Evolutionary conservation across 2,888 invertebrate species (phyloP), one percentile per base, ranked within the genome.

Genomic region (Dascillus cervinus): DNA sequence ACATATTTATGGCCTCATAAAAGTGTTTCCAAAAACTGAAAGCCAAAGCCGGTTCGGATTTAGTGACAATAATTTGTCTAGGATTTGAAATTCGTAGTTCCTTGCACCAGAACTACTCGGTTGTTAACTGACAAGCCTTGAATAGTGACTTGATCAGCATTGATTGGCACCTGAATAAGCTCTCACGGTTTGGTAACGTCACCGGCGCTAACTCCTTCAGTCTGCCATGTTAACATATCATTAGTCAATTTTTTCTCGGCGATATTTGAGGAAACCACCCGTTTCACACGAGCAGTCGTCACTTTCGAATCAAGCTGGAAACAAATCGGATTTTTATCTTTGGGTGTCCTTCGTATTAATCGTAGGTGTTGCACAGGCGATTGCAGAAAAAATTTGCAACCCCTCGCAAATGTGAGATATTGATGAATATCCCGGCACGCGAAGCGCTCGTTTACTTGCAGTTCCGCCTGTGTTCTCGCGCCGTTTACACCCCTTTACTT

Each of bases 401-500:
- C 17, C 12, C 10, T 12, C 13, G 12, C 34, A 34, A 34, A 19
- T 44, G 39, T 41, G 33, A 38, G 34, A 40, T 49, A 52, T 53
- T 47, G 50, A 54, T 49, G 52, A 39, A 44, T 46, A 43, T 47
- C 40, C 37, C 34, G 44, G 41, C 56, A 57, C 56, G 56, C 56
- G 39, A 58, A 52, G 47, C 42, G 34, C 47, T 53, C 56, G 46
- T 56, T n/a, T 56, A 53, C 44, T 38, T 49, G 43, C 46, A 51
- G 44, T 52, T 55, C 54, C 56, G 47, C 27, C 31, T 48, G 44
- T 49, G 41, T 53, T 48, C 49, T 50, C 50, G 47, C 50, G 55
- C 53, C 55, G 52, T 52, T 52, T 53, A 46, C 50, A 47, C 49
- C 55, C 50, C 44, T 49, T n/a, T n/a, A n/a, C n/a, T n/a, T n/a